phyloP scores from a whole-genome alignment of 2,797 vertebrate genomes.

The Otolemur crassicaudatus region DNA sequence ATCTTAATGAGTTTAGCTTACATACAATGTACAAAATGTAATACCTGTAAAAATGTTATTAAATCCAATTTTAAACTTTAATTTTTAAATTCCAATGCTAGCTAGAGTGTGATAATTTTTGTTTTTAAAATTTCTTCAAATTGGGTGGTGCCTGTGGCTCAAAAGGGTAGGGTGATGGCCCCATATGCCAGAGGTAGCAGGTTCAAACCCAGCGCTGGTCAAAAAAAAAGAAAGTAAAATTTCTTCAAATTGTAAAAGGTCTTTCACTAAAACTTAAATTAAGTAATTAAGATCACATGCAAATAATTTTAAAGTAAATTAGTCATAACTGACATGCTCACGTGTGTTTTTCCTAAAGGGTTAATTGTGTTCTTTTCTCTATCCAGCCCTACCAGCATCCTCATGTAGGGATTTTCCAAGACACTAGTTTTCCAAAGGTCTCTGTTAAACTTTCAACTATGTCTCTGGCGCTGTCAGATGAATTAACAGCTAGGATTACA shows the following conservation, averaged over 20 bases:
- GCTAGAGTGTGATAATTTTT: neutral
- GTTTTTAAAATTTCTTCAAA: neutral
- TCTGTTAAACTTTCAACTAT: slow-evolving; percentile 48
- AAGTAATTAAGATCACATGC: neutral
- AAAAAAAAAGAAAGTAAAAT: neutral
- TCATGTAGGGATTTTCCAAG: neutral
- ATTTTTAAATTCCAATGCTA: neutral
- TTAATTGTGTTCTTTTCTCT: neutral
- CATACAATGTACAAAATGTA: neutral
- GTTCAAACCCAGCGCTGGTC: too few relatives aligned
- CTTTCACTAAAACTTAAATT: neutral
- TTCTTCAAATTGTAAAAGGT: neutral
- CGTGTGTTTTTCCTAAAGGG: neutral
- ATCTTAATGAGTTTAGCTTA: neutral
- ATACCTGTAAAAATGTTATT: neutral
- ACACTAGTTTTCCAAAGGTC: slow-evolving; percentile 24
- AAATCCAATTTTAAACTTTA: neutral
- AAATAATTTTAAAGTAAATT: neutral
- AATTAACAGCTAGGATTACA: slow-evolving; percentile 41
- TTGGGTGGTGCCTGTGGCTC: neutral
- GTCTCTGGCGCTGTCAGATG: slow-evolving; percentile 33
- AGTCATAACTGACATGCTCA: neutral
- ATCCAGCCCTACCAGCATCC: neutral
- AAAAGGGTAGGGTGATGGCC: too few relatives aligned
- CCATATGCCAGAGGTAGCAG: too few relatives aligned